phyloP scores from a whole-genome alignment of 2,888 invertebrate species.

The Trachelus troglodyta region DNA sequence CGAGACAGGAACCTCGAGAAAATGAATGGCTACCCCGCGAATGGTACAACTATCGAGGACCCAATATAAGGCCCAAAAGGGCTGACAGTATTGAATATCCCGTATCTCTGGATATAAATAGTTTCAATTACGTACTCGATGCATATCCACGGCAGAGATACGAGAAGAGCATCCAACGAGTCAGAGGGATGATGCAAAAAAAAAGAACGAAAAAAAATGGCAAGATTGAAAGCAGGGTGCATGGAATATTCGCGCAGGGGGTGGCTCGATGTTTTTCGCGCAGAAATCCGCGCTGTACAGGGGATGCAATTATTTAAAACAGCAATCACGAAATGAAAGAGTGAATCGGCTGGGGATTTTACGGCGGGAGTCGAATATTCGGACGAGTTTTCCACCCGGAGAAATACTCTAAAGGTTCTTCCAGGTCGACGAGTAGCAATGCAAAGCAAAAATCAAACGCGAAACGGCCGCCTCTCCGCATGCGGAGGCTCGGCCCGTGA shows the following conservation, averaged over 20 bases:
- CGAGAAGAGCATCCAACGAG: background rate
- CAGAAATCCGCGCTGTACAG: background rate
- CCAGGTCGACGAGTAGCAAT: conserved; percentile 56
- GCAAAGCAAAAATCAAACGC: conserved; percentile 61
- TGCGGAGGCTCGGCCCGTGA: too few relatives aligned
- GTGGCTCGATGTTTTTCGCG: conserved; percentile 13
- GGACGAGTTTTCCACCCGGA: conserved; percentile 54
- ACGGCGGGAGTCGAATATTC: conserved; percentile 4
- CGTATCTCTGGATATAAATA: too few relatives aligned
- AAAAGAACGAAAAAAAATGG: conserved; percentile 4
- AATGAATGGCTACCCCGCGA: too few relatives aligned
- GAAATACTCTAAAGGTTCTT: conserved; percentile 59
- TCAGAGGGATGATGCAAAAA: background rate
- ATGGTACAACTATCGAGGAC: too few relatives aligned
- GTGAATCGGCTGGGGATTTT: conserved; percentile 33
- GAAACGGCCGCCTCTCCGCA: conserved; percentile 10
- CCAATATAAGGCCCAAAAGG: too few relatives aligned
- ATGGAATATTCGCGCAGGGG: background rate
- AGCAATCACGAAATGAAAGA: conserved; percentile 64
- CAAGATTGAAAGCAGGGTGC: background rate
- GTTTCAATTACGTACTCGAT: too few relatives aligned
- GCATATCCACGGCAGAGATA: too few relatives aligned
- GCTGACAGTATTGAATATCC: too few relatives aligned
- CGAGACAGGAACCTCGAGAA: too few relatives aligned
- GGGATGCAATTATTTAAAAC: conserved; percentile 61